Base-by-base conservation (phyloP, 2,797 vertebrate genomes). In the Spea hammondii region DNA sequence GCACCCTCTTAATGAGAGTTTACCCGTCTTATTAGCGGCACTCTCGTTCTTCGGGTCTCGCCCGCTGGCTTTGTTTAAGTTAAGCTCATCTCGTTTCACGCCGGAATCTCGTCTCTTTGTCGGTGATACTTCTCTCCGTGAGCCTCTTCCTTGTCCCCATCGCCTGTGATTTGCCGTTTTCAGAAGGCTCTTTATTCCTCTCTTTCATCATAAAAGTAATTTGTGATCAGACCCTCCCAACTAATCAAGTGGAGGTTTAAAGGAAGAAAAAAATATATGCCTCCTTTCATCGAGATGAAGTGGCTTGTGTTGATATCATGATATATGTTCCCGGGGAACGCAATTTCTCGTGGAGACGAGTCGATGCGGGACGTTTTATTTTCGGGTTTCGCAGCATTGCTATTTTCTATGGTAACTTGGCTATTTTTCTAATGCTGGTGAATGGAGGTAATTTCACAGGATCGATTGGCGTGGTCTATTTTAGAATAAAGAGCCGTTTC, bases 1-100 rank as follows among this genome's bases (percentile, higher is more conserved):
- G 44, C 65, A 82, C 17, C 66, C 80, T 70, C 80, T 69, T 85
- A 86, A 88, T 85, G 82, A 67, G 47, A 60, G 57, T 0, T 0
- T 65, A 79, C 72, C 67, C 73, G 60, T 57, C 12, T 13, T 82
- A 0, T 82, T 82, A 84, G 32, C 32, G 3, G 44, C 53, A 45
- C 14, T 50, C 53, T 0, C 53, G 0, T 14, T 44, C 14, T 54
- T 11, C 55, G 0, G 65, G 11, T 72, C 69, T 78, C 60, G 12
- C 66, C 48, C 60, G 14, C 17, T 32, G 66, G 32, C 65, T 50
- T 14, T 32, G 32, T 32, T 32, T 32, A 32, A 32, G 32, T 32
- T 32, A 2, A 32, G 32, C 32, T 32, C 32, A 32, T 32, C 32
- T 2, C 32, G 32, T 32, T 32, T 32, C 17, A 17, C 17, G 17